Percentiles rank a stretch among this genome's conserved stretches.
These are phyloP conservation scores for Motacilla alba DNA, from an alignment of 2,113 vertebrate species.

Conservation along the genomic window DNA sequence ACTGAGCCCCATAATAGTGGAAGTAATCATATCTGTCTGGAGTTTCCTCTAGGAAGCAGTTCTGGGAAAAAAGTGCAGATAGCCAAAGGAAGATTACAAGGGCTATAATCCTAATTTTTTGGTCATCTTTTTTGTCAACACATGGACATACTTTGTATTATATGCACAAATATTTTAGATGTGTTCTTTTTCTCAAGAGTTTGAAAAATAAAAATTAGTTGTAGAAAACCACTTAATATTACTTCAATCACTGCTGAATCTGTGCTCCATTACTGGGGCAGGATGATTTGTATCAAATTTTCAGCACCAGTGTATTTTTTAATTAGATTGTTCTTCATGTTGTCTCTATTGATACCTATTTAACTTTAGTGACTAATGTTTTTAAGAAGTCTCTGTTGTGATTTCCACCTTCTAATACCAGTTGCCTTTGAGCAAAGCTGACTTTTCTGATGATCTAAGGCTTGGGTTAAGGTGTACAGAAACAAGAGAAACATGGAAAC, in stretches of 20 bases:
- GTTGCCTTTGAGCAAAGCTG: not conserved
- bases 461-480: not conserved
- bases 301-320: not conserved
- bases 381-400: not conserved
- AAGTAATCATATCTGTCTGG: conserved; percentile 46
- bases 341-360: not conserved
- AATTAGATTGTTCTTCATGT: not conserved
- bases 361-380: not conserved
- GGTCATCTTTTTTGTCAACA: fast-evolving
- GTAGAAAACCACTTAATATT: not conserved
- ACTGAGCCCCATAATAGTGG: conserved; percentile 28
- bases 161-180: not conserved
- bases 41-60: conserved; percentile 64
- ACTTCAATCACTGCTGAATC: not conserved
- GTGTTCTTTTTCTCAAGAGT: not conserved
- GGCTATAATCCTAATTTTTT: not conserved
- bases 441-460: not conserved
- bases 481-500: not conserved
- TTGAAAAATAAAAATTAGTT: not conserved
- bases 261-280: not conserved
- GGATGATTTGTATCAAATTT: not conserved
- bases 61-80: conserved; percentile 51
- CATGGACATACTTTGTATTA: not conserved
- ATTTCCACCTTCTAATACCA: not conserved
- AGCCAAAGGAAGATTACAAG: conserved; percentile 55